phyloP scores from a whole-genome alignment of 2,888 invertebrate genomes.

The Philopedon plagiatum region DNA sequence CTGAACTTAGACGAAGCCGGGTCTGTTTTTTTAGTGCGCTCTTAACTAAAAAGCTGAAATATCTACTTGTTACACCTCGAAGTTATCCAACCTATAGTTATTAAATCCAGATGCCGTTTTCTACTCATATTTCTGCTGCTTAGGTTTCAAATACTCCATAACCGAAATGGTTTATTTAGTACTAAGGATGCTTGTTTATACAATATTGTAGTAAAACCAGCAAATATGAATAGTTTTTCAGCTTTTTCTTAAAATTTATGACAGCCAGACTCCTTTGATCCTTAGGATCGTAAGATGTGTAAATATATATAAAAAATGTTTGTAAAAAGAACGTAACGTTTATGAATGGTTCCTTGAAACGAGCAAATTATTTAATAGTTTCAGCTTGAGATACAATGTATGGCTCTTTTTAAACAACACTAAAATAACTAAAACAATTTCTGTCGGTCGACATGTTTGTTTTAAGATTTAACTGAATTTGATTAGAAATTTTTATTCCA shows the following conservation, averaged over 20 bases:
- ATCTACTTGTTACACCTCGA: too few relatives aligned
- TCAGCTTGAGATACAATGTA: neutral
- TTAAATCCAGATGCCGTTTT: neutral
- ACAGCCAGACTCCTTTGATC: slow-evolving; percentile 14
- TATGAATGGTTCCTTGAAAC: neutral
- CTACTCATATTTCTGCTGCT: neutral
- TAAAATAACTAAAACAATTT: too few relatives aligned
- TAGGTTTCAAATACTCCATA: neutral
- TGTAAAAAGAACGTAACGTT: neutral
- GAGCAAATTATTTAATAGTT: neutral
- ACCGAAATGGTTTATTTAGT: slow-evolving; percentile 9
- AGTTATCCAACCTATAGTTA: neutral
- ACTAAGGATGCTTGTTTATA: neutral
- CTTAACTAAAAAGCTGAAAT: too few relatives aligned
- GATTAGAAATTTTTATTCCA: too few relatives aligned
- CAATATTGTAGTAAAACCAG: slow-evolving; percentile 3
- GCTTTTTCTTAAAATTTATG: slow-evolving; percentile 12
- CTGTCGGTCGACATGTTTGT: too few relatives aligned
- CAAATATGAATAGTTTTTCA: slow-evolving; percentile 23
- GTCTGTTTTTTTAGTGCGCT: too few relatives aligned
- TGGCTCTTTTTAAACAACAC: neutral
- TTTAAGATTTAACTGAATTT: too few relatives aligned
- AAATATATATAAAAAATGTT: neutral
- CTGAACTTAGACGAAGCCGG: too few relatives aligned
- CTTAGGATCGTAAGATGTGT: neutral